Percentiles rank a stretch among this genome's conserved stretches.
Evolutionary conservation across 2,888 invertebrate species (phyloP).

Genomic region (Lepidocyrtinus sp.): DNA sequence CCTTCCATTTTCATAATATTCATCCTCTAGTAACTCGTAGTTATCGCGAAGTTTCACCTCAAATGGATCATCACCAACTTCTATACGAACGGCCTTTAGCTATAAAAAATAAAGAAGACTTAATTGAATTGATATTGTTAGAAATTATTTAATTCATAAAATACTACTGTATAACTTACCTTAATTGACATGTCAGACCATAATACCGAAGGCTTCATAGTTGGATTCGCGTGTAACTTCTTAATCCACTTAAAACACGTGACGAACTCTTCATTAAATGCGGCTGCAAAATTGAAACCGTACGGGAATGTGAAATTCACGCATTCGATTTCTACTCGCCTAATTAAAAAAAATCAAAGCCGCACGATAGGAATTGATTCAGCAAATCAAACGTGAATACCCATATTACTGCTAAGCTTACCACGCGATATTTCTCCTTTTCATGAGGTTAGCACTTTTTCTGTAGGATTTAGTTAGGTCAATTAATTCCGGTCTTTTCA

Average conservation of each 20-base stretch:
- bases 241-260: conserved; percentile 96
- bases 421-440: conserved; percentile 67
- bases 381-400: no score
- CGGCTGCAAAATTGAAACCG: conserved; percentile 89
- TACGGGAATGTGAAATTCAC: conserved; percentile 80
- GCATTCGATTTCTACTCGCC: conserved; percentile 73
- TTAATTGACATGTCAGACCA: conserved; percentile 88
- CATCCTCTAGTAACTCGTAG: conserved; percentile 94
- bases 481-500: conserved; percentile 58
- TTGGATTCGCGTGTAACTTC: conserved; percentile 82
- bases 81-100: conserved; percentile 90
- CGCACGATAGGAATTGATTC: not conserved
- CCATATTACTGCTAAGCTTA: conserved; percentile 27
- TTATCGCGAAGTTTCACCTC: conserved; percentile 97
- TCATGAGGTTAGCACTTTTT: conserved; percentile 57
- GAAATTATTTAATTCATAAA: conserved; percentile 19
- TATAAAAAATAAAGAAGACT: conserved; percentile 71
- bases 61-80: conserved; percentile 98
- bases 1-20: conserved; percentile 93
- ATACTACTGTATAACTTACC: conserved; percentile 74
- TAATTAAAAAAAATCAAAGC: conserved; percentile 74
- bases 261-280: conserved; percentile 90
- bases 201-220: conserved; percentile 82
- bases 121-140: not conserved
- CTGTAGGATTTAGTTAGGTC: conserved; percentile 64